Evolutionary conservation across 2,113 vertebrate species (phyloP), one percentile per base, ranked within the genome.

Genomic region (Callocephalon fimbriatum): DNA sequence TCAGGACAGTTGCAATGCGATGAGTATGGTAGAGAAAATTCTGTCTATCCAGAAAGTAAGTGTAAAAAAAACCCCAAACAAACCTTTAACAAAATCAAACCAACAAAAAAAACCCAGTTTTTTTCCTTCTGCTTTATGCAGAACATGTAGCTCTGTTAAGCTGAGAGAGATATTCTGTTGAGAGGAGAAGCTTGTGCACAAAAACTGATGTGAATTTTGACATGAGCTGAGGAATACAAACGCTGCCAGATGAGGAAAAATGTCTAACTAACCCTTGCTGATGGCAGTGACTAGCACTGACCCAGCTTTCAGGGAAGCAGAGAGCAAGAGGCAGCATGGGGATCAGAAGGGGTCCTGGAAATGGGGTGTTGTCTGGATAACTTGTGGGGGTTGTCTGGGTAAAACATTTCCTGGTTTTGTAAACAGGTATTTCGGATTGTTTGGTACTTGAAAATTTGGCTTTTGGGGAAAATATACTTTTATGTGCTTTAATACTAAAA

Each of bases 371-470:
- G 40, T 40, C 40, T 40, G 38, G 38, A 10, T 40, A 90, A 44
- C 11, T 7, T 62, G 9, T 7, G 25, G 29, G 29, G 54, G 7
- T 10, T 61, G 7, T 72, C 51, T 85, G n/a, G 51, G 15, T 73
- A 62, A 81, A 51, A 17, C 72, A 66, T 78, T 90, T 92, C 53
- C 42, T 67, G 27, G 9, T 90, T 79, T 94, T 86, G 48, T 31
- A 35, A 32, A 35, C 26, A 66, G 26, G 15, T 91, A 38, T n/a
- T 68, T 54, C n/a, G 13, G 1, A 12, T 92, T 86, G 23, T 81
- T 90, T 19, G 37, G 51, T 86, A 61, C 40, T 54, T 86, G 31
- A 93, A 92, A 78, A 78, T 78, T 61, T 91, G 47, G 19, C 61
- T 61, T 78, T 83, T 38, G n/a, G 65, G 51, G 19, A 51, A 38